Base-by-base conservation (phyloP, 2,113 vertebrate genomes). In the Centrocercus urophasianus region DNA sequence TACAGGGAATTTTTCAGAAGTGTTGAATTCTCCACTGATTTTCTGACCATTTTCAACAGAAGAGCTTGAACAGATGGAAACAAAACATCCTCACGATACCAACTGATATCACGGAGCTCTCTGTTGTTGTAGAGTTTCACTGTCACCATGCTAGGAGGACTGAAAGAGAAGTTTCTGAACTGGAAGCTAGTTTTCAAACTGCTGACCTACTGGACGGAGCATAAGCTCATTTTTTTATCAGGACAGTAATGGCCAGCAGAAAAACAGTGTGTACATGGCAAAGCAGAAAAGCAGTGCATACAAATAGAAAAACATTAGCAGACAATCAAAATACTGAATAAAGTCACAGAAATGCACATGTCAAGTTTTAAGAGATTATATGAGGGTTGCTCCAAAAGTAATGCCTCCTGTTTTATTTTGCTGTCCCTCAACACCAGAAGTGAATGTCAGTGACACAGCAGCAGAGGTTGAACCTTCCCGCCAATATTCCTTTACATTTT, bases 31-130 rank as follows among this genome's bases (percentile, higher is more conserved):
- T 85, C 45, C 60, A 54, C 38, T 61, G 63, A 69, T 82, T 87
- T 93, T 82, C 78, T 87, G 77, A 72, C 19, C 73, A 66, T 79
- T 56, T 84, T 72, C 79, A 86, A 80, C 1, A 40, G 8, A 83
- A 73, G 11, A 69, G 13, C 13, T 73, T 42, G 54, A 85, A 14
- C 14, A 52, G 59, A 70, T 83, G 24, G 27, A 30, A 79, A 52
- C 4, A 24, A 65, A 73, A 63, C 36, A 72, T 4, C 40, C 25
- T 57, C 61, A 65, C 22, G 84, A 75, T 21, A 82, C 4, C 69
- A 63, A 57, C 8, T n/a, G 47, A 64, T 78, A 13, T n/a, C 32
- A 60, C 81, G 57, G 18, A 89, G 20, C 19, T 65, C 17, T 75
- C 4, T 38, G 74, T 30, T 4, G 13, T 15, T 30, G 24, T 8